These are phyloP conservation scores for Gymnoscelis rufifasciata DNA, from an alignment of 2,888 invertebrate species.

Conservation along the genomic window DNA sequence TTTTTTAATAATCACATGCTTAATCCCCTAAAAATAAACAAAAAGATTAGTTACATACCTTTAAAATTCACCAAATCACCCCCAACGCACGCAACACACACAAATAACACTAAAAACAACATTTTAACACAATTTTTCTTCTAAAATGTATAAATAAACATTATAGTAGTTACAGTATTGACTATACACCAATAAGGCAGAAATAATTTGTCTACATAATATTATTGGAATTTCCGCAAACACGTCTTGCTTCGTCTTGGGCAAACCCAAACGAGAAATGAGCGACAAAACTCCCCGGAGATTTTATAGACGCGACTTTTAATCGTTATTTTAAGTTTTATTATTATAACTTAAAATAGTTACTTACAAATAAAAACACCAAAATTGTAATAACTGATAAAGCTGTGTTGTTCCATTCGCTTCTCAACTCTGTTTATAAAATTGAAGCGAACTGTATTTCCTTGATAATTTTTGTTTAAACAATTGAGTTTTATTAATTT, in stretches of 20 bases:
- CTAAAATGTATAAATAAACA: neutral
- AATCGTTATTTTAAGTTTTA: neutral
- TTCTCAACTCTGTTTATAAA: too few species aligned
- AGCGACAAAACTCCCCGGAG: neutral
- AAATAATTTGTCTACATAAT: too few species aligned
- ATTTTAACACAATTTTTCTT: conserved; percentile 4
- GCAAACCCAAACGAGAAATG: neutral
- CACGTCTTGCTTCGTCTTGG: neutral
- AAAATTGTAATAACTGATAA: too few species aligned
- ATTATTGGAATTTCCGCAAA: neutral
- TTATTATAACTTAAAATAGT: neutral
- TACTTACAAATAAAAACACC: too few species aligned
- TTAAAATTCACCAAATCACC: conserved; percentile 13
- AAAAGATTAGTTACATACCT: conserved; percentile 8
- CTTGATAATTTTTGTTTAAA: too few species aligned
- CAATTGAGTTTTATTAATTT: too few species aligned
- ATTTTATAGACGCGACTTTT: neutral
- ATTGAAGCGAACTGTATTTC: too few species aligned
- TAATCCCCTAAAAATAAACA: neutral
- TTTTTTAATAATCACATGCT: too few species aligned
- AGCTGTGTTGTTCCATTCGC: too few species aligned
- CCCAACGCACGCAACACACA: conserved; percentile 9
- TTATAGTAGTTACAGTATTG: too few species aligned
- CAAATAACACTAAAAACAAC: conserved; percentile 3
- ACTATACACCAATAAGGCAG: too few species aligned